Percentiles rank a stretch among this genome's conserved stretches.
Conservation (phyloP, 1,140 invertebrate species). For the Meteorus sp. region DNA sequence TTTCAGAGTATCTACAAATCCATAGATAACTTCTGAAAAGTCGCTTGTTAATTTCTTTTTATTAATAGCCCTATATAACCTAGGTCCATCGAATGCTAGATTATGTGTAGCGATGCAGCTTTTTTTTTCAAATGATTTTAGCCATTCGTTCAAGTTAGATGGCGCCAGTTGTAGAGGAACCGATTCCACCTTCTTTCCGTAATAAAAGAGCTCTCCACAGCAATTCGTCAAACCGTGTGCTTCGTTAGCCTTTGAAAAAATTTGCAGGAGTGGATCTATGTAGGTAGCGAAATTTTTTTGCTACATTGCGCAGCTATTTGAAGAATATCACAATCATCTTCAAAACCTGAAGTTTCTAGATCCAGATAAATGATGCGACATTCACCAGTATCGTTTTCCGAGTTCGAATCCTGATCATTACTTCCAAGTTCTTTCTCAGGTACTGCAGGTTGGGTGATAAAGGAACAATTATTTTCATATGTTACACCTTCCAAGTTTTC, state of each 20-base stretch:
- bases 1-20: constrained; percentile 28
- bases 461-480: too few species aligned
- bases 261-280: constrained; percentile 19
- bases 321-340: too few species aligned
- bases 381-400: too few species aligned
- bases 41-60: constrained; percentile 10
- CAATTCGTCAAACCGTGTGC: constrained; percentile 19
- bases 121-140: constrained; percentile 22
- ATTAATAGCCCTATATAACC: constrained; percentile 24
- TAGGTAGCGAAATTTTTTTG: neutral
- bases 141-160: constrained; percentile 12
- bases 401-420: too few species aligned
- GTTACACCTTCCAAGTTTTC: too few species aligned
- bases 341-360: too few species aligned
- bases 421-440: too few species aligned
- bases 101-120: constrained; percentile 28
- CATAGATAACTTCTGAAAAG: constrained; percentile 19
- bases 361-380: too few species aligned
- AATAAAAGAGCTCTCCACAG: constrained; percentile 20
- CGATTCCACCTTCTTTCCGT: constrained; percentile 24
- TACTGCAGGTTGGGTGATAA: too few species aligned
- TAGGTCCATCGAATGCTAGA: constrained; percentile 31
- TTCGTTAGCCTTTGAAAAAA: constrained; percentile 7
- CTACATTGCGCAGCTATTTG: too few species aligned
- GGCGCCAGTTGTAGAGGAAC: constrained; percentile 22